Evolutionary conservation across 2,797 vertebrate species (phyloP).

Genomic region (Etheostoma perlongum): DNA sequence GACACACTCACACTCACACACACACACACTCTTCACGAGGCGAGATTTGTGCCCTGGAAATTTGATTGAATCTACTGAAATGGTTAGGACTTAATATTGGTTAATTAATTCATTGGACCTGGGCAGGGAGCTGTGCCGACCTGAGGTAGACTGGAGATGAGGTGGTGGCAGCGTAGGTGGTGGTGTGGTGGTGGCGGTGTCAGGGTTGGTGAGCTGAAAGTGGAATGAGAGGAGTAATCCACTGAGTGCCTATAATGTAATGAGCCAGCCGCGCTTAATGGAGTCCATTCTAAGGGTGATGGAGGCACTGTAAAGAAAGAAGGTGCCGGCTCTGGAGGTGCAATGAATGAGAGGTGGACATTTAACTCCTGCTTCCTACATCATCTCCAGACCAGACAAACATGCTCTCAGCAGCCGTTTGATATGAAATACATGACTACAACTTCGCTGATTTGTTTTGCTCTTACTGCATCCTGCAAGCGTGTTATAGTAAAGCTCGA

Average conservation of each 20-base stretch:
- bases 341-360: constrained; percentile 10
- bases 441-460: constrained; percentile 21
- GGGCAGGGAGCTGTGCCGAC: constrained; percentile 43
- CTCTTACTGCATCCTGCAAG: constrained; percentile 14
- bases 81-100: constrained; percentile 66
- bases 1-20: not conserved
- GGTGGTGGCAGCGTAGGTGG: constrained; percentile 17
- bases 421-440: constrained; percentile 11
- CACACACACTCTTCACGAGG: constrained; percentile 10
- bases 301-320: constrained; percentile 35
- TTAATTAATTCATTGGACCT: constrained; percentile 76
- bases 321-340: constrained; percentile 33
- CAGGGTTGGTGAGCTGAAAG: constrained; percentile 61
- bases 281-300: constrained; percentile 70
- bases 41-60: constrained; percentile 64
- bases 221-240: constrained; percentile 77
- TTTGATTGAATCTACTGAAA: constrained; percentile 68
- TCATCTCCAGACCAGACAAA: constrained; percentile 12
- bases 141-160: constrained; percentile 42
- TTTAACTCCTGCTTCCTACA: not conserved
- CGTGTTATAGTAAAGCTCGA: constrained; percentile 32
- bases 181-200: constrained; percentile 7
- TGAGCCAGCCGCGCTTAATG: constrained; percentile 80
- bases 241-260: constrained; percentile 85
- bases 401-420: constrained; percentile 11